Conservation (phyloP, 1,140 invertebrate species). For the Sweltsa coloradensis region DNA sequence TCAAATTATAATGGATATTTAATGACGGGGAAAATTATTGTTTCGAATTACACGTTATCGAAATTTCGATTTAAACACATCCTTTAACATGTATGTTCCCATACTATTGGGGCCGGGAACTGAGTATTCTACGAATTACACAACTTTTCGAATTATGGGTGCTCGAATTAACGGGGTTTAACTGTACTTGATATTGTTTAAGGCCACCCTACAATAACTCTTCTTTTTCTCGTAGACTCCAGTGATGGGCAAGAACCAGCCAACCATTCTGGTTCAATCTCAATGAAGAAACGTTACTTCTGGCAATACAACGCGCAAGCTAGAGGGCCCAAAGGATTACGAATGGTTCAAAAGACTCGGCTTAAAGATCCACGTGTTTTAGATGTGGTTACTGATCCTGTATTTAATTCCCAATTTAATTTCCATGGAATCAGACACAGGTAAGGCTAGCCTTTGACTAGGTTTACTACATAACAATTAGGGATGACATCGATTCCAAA, state of each 20-base stretch:
- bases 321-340: constrained; percentile 91
- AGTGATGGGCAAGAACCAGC: constrained; percentile 45
- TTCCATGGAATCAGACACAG: constrained; percentile 82
- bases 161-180: too few species aligned
- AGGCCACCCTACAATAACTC: background rate
- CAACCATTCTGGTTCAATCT: constrained; percentile 17
- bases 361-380: constrained; percentile 86
- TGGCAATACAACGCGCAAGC: constrained; percentile 99
- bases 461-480: too few species aligned
- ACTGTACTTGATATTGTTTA: background rate
- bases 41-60: too few species aligned
- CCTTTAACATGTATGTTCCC: too few species aligned
- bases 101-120: too few species aligned
- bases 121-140: too few species aligned
- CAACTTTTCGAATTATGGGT: too few species aligned
- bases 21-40: too few species aligned
- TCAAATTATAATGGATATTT: too few species aligned
- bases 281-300: constrained; percentile 79
- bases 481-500: too few species aligned
- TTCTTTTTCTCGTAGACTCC: constrained; percentile 37
- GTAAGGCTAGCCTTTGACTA: too few species aligned
- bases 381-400: constrained; percentile 80
- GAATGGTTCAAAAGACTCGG: constrained; percentile 67
- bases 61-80: too few species aligned
- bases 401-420: constrained; percentile 81